Evolutionary conservation across 35 echinoderm and acorn worm species (phyloP).

Genomic region (Diadema setosum): DNA sequence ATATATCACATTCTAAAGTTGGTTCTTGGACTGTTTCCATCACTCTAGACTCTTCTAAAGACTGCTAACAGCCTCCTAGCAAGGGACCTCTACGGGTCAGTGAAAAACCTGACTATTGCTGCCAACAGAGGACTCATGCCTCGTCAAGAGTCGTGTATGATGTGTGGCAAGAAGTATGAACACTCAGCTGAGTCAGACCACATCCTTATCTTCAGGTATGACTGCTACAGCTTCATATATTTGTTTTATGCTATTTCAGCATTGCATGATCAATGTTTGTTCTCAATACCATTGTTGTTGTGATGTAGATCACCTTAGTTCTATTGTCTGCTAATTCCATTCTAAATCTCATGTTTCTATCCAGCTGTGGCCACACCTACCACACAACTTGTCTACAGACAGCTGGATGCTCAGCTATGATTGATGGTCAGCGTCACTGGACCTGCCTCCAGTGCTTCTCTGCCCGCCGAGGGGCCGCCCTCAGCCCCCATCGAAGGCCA

Average conservation of each 20-base stretch:
- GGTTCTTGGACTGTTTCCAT: background rate
- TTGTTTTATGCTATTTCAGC: no score
- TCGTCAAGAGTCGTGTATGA: conserved; percentile 52
- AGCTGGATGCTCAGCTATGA: conserved; percentile 81
- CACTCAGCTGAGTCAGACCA: conserved; percentile 34
- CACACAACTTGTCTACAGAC: conserved; percentile 75
- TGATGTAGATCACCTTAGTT: background rate
- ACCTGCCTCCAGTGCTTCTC: conserved; percentile 88
- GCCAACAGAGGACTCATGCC: conserved; percentile 74
- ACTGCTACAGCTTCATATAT: no score
- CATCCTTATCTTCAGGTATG: conserved; percentile 90
- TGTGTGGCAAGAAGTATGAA: conserved; percentile 71
- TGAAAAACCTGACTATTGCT: conserved; percentile 61
- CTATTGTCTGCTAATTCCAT: no score
- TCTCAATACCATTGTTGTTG: no score
- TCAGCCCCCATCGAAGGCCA: background rate
- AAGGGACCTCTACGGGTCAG: conserved; percentile 75
- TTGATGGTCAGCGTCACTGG: conserved; percentile 94
- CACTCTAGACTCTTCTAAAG: conserved; percentile 79
- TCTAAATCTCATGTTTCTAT: background rate
- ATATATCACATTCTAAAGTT: background rate
- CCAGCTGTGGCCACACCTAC: conserved; percentile 85
- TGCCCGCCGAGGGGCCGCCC: conserved; percentile 32
- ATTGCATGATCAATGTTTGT: background rate
- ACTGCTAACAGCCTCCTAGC: conserved; percentile 87